Evolutionary conservation across 2,113 vertebrate species (phyloP).

Genomic region (Upupa epops): DNA sequence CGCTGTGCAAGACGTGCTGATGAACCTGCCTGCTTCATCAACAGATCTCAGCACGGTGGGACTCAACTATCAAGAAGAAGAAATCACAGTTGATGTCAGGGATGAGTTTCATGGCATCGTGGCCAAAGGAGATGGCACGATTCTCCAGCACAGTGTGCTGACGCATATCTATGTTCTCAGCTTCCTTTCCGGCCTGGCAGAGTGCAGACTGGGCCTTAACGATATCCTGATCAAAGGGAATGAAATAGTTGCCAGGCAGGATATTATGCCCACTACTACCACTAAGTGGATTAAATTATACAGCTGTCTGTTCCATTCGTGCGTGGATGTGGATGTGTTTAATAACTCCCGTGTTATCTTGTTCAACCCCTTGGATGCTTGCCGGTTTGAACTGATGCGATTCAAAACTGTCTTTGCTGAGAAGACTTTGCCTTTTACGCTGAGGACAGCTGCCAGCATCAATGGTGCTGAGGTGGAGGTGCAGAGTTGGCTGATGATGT

Average conservation of each 20-base stretch:
- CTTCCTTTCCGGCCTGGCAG: constrained; percentile 83
- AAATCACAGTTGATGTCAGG: constrained; percentile 84
- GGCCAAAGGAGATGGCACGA: constrained; percentile 76
- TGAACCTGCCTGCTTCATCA: constrained; percentile 72
- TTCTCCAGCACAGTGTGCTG: constrained; percentile 81
- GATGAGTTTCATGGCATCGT: constrained; percentile 85
- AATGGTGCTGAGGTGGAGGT: constrained; percentile 86
- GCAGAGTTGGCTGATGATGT: constrained; percentile 92
- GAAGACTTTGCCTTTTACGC: constrained; percentile 85
- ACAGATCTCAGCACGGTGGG: constrained; percentile 78
- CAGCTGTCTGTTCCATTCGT: constrained; percentile 80
- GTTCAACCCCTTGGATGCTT: constrained; percentile 83
- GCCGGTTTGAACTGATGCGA: constrained; percentile 85
- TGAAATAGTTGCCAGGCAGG: constrained; percentile 86
- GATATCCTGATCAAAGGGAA: constrained; percentile 87
- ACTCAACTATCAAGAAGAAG: constrained; percentile 83
- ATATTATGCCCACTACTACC: constrained; percentile 89
- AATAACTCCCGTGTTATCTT: constrained; percentile 72
- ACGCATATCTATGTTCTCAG: constrained; percentile 83
- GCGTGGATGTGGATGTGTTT: constrained; percentile 81
- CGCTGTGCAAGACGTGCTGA: constrained; percentile 79
- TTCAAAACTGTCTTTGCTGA: constrained; percentile 85
- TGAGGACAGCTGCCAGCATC: constrained; percentile 82
- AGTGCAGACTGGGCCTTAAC: constrained; percentile 86
- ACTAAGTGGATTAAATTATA: constrained; percentile 86